Conservation (phyloP, 1,140 invertebrate genomes). For the Hirudo medicinalis region DNA sequence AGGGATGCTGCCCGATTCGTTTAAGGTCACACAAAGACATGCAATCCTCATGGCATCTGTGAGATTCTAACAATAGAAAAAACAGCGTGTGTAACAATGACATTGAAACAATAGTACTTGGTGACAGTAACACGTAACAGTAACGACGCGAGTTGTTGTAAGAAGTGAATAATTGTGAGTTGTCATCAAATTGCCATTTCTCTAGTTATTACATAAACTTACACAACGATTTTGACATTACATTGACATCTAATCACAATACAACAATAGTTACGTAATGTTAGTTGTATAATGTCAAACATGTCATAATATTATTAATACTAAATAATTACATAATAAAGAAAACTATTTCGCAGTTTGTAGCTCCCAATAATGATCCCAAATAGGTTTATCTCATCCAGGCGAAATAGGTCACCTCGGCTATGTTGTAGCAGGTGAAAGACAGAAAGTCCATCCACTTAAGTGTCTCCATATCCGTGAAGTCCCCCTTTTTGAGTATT, state of each 20-base stretch:
- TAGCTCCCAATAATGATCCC: not conserved
- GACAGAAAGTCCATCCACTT: slow-evolving; percentile 8
- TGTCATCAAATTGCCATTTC: too few relatives aligned
- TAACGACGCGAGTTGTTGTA: too few relatives aligned
- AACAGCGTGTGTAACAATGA: too few relatives aligned
- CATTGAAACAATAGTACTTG: too few relatives aligned
- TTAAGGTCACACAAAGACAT: slow-evolving; percentile 1
- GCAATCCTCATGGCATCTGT: slow-evolving; percentile 9
- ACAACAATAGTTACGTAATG: too few relatives aligned
- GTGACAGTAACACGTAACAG: too few relatives aligned
- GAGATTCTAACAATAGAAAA: not conserved
- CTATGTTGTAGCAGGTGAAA: not conserved
- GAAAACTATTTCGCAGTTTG: not conserved
- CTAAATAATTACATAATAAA: not conserved
- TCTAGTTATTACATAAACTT: too few relatives aligned
- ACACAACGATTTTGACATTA: too few relatives aligned
- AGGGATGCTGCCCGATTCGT: slow-evolving; percentile 2
- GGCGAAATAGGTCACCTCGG: not conserved
- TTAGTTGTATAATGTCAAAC: not conserved
- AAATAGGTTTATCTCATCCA: not conserved
- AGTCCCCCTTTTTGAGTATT: slow-evolving; percentile 7
- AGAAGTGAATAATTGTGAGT: too few relatives aligned
- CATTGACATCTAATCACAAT: too few relatives aligned
- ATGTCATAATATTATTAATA: not conserved
- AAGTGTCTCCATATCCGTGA: not conserved